phyloP scores from a whole-genome alignment of 64 coral and sea anemone genomes.

The Astreopora myriophthalma region DNA sequence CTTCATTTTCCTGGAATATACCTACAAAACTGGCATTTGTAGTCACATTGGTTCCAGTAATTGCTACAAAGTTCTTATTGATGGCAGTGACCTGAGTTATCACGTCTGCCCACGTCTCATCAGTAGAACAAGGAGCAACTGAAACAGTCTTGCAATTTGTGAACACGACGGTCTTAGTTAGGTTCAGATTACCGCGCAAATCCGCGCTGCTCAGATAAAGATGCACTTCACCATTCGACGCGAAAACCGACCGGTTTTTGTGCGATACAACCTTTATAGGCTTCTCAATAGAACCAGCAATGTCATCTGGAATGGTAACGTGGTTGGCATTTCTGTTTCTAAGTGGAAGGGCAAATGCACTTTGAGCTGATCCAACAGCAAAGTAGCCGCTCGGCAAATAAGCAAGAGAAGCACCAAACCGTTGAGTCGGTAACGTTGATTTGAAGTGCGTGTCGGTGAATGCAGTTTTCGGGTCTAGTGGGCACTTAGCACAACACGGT shows the following conservation, averaged over 20 bases:
- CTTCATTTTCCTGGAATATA: slow-evolving; percentile 57
- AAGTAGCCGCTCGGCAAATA: neutral
- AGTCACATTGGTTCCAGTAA: slow-evolving; percentile 39
- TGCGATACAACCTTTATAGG: neutral
- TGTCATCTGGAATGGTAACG: neutral
- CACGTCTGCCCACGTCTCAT: slow-evolving; percentile 52
- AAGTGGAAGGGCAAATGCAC: slow-evolving; percentile 14
- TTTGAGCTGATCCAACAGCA: slow-evolving; percentile 19
- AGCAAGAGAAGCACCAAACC: slow-evolving; percentile 47
- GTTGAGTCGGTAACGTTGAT: slow-evolving; percentile 25
- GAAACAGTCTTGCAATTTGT: slow-evolving; percentile 12
- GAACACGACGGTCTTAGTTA: neutral
- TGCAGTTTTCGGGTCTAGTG: neutral
- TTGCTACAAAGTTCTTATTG: slow-evolving; percentile 37
- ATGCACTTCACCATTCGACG: neutral
- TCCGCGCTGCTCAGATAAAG: neutral
- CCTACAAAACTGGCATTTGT: slow-evolving; percentile 61
- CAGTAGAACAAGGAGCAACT: neutral
- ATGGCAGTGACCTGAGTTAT: slow-evolving; percentile 39
- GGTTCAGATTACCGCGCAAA: neutral
- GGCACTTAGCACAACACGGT: slow-evolving; percentile 51
- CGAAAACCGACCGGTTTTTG: neutral
- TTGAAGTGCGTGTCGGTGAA: slow-evolving; percentile 59
- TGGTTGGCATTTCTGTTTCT: slow-evolving; percentile 11
- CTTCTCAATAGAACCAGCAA: neutral